Percentiles rank a stretch among this genome's conserved stretches.
Evolutionary conservation across 2,888 invertebrate genomes (phyloP).

Genomic region (Morpho deidamia): DNA sequence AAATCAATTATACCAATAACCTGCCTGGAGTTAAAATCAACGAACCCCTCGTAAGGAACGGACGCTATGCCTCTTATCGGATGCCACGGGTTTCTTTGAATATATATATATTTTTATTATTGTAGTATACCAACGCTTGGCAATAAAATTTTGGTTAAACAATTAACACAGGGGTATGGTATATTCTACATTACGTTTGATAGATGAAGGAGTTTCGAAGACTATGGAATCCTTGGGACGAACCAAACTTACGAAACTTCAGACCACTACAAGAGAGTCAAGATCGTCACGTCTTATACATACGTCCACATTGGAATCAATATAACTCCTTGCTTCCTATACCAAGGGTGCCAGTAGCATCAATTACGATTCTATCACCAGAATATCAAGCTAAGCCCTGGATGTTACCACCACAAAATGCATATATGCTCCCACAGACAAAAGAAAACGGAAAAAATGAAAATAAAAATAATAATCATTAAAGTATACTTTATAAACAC

Average conservation of each 20-base stretch:
- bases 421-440: slow-evolving; percentile 38
- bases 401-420: slow-evolving; percentile 57
- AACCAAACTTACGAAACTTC: slow-evolving; percentile 72
- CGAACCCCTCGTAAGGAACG: no score
- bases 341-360: slow-evolving; percentile 50
- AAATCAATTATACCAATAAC: no score
- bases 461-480: not conserved
- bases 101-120: no score
- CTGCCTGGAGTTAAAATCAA: no score
- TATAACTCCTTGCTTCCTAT: slow-evolving; percentile 71
- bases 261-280: slow-evolving; percentile 64
- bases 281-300: slow-evolving; percentile 69
- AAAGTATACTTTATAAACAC: not conserved
- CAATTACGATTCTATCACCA: slow-evolving; percentile 53
- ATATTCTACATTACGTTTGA: slow-evolving; percentile 12
- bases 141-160: no score
- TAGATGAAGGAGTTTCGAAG: slow-evolving; percentile 78
- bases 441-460: slow-evolving; percentile 24
- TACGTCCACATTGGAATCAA: slow-evolving; percentile 69
- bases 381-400: slow-evolving; percentile 45
- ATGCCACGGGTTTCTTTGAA: no score
- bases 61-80: no score
- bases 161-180: no score
- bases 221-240: slow-evolving; percentile 70
- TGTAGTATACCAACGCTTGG: no score